Conservation (phyloP, 2,797 vertebrate genomes). For the Tokudaia tokunoshimensis region DNA sequence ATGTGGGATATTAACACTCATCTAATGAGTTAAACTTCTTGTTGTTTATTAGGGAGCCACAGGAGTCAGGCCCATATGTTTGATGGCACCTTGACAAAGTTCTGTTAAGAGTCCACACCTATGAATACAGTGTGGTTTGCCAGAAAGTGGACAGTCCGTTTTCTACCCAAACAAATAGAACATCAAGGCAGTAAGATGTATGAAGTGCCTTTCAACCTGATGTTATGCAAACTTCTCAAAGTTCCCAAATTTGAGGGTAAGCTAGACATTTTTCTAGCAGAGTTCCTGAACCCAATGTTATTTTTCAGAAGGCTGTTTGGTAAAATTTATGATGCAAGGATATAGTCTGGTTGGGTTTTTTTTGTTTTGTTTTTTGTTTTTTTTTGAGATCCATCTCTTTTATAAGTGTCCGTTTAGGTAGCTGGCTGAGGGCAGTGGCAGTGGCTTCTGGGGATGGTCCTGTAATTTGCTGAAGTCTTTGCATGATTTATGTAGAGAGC, state of each 20-base stretch:
- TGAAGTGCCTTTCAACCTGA: constrained; percentile 49
- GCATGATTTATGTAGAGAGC: neutral
- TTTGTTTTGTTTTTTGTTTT: constrained; percentile 64
- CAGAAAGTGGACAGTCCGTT: constrained; percentile 56
- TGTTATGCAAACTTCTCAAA: constrained; percentile 63
- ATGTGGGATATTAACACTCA: constrained; percentile 78
- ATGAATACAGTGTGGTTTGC: constrained; percentile 68
- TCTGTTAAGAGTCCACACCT: constrained; percentile 62
- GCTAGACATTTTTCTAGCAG: constrained; percentile 71
- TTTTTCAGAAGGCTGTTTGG: constrained; percentile 75
- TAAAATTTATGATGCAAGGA: constrained; percentile 78
- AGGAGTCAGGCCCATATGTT: constrained; percentile 54
- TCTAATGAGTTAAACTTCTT: constrained; percentile 72
- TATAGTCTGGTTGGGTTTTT: constrained; percentile 30
- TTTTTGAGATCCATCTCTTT: constrained; percentile 61
- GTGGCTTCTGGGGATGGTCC: constrained; percentile 5
- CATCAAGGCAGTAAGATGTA: constrained; percentile 65
- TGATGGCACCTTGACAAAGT: constrained; percentile 66
- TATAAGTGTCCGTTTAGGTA: constrained; percentile 60
- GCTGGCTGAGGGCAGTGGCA: constrained; percentile 24
- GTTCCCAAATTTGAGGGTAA: constrained; percentile 68
- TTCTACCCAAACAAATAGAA: constrained; percentile 64
- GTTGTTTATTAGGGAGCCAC: constrained; percentile 69
- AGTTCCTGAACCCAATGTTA: constrained; percentile 66
- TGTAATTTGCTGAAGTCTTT: constrained; percentile 33